Evolutionary conservation across 1,140 invertebrate genomes (phyloP), one percentile per base, ranked within the genome.

Genomic region (Hyposmocoma kahamanoa): DNA sequence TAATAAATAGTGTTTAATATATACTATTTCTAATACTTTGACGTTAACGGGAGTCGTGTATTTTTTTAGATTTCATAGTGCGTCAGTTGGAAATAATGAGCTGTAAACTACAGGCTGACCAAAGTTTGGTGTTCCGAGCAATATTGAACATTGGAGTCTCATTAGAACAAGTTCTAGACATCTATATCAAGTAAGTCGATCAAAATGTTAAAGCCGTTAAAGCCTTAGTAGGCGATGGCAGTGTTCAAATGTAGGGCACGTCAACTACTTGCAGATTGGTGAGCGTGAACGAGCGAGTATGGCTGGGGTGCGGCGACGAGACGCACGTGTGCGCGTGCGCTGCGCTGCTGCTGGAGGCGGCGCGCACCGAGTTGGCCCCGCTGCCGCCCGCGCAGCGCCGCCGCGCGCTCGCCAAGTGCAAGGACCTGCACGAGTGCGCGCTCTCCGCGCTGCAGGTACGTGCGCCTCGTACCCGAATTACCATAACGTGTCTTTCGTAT

Each of bases 281-380:
- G 60, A 90, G 91, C 21, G 89, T 91, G 61, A 92, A 93, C 68
- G 92, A 94, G 66, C 87, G 92, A 50, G 90, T 91, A 50, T 95
- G 93, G 93, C 82, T 92, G 39, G 90, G 90, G 19, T 90, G 93
- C 83, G 92, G 92, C 15, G 92, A 94, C 65, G 92, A 95, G 79
- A 91, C 92, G 75, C 92, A 94, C 83, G 84, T 93, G 22, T 91
- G 92, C 44, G 89, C 91, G 75, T 91, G 90, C 0, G 90, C 91
- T 20, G 89, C 90, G 26, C 88, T 88, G 62, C 83, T 94, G 59
- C 88, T 94, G 42, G 88, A 88, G 34, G 85, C 88, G 30, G 90
- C 93, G 52, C 87, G 90, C 36, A 70, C 74, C 18, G 88, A 89
- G 43, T 59, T 82, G 30, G 47, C 65, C 70, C 85, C 53, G 77